phyloP scores from a whole-genome alignment of 2,113 vertebrate species.

The Parus major region DNA sequence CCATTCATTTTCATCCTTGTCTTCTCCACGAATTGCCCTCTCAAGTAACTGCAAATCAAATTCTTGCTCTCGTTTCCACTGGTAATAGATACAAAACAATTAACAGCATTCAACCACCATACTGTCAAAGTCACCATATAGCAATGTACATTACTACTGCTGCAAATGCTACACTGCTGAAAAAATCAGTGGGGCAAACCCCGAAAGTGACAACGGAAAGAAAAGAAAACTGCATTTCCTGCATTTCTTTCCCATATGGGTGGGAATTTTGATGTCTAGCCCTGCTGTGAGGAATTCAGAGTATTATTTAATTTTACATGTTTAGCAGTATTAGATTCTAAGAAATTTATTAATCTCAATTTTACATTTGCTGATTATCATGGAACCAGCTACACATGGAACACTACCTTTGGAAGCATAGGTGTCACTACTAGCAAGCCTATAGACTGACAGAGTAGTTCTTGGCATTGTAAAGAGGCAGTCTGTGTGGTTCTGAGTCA shows the following conservation, averaged over 20 bases:
- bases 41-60: slow-evolving; percentile 98
- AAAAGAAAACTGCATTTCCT: neutral
- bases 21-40: slow-evolving; percentile 84
- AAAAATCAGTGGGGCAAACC: neutral
- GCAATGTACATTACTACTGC: neutral
- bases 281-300: neutral
- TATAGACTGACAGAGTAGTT: neutral
- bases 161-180: neutral
- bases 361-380: neutral
- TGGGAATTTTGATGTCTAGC: neutral
- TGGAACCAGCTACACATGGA: neutral
- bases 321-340: neutral
- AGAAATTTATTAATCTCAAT: neutral
- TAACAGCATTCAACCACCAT: slow-evolving; percentile 43
- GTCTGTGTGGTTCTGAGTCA: neutral
- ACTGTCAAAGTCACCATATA: neutral
- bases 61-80: slow-evolving; percentile 98
- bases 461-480: neutral
- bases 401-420: neutral
- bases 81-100: slow-evolving; percentile 77
- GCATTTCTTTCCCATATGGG: neutral
- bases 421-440: neutral
- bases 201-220: neutral
- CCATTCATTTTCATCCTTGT: slow-evolving; percentile 88
- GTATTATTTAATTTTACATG: neutral